Evolutionary conservation across 2,888 invertebrate genomes (phyloP), one percentile per base, ranked within the genome.

Genomic region (Ethmia dodecea): DNA sequence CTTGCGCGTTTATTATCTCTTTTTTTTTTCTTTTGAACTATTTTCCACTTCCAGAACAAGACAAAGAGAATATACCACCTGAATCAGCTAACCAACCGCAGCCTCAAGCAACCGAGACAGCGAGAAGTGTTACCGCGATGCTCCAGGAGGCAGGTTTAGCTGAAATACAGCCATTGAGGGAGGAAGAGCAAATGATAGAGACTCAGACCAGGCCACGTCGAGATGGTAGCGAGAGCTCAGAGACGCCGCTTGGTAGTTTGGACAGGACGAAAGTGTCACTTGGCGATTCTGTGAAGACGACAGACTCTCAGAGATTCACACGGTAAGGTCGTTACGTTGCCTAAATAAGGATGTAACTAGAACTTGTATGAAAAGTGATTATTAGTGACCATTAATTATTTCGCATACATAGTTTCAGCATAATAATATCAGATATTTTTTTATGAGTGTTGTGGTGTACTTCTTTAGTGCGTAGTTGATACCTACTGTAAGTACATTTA

Each of bases 201-300:
- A 24, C n/a, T 5, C 22, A 22, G 10, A 14, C 5, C 13, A 30
- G 24, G 14, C 9, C n/a, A 3, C 8, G 14, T 4, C 11, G 33
- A 5, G 4, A 28, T 1, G 20, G 10, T 0, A 72, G 72, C 36
- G 66, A 60, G 1, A 43, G 54, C 3, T 64, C 71, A 0, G 83
- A 83, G 35, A 74, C 81, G 0, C 79, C 57, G 1, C 38, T 80
- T 13, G 84, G 84, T 2, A 84, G 84, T 38, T 42, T 81, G 11
- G 84, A 84, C 35, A 59, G 84, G 11, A 84, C 84, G 0, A 75
- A 69, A 38, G 83, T 84, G 22, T 84, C 83, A 3, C 60, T 84
- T 1, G 83, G 83, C 0, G 79, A 78, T 18, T 76, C 80, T 0
- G 75, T 67, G 3, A 52, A 50, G 3, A 74, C 75, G 0, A 79